Percentiles rank a stretch among this genome's conserved stretches.
phyloP scores from a whole-genome alignment of 1,140 invertebrate species.

The Cotesia glomerata region DNA sequence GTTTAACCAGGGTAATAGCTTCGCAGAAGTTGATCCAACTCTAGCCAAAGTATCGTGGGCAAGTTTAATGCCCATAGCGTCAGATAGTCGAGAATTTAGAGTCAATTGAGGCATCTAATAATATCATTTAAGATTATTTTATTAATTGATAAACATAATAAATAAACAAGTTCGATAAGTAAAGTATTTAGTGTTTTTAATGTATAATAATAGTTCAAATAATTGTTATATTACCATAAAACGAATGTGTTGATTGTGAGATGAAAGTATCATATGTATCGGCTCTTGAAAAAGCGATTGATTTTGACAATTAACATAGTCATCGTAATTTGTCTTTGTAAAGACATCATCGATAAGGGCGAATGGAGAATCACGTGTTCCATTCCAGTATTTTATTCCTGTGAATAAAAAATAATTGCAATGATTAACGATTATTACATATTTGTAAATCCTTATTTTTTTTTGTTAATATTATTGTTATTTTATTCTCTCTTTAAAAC shows the following conservation, averaged over 20 bases:
- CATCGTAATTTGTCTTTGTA: constrained; percentile 25
- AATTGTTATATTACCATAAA: constrained; percentile 34
- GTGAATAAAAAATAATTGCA: background rate
- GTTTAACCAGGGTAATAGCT: constrained; percentile 41
- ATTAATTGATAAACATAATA: background rate
- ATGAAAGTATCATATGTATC: constrained; percentile 34
- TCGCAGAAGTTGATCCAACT: constrained; percentile 15
- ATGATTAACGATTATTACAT: background rate
- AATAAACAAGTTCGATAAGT: background rate
- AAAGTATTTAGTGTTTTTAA: background rate
- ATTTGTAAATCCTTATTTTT: background rate
- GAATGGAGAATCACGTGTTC: constrained; percentile 25
- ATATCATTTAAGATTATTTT: background rate
- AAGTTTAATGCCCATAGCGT: constrained; percentile 43
- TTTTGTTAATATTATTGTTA: constrained; percentile 11
- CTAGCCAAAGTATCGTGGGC: constrained; percentile 46
- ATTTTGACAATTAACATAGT: constrained; percentile 38
- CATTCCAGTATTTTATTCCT: constrained; percentile 44
- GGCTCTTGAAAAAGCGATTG: constrained; percentile 26
- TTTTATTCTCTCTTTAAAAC: background rate
- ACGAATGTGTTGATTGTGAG: constrained; percentile 30
- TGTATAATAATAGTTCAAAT: constrained; percentile 9
- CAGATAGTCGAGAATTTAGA: constrained; percentile 46
- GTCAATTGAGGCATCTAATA: constrained; percentile 39
- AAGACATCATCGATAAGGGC: constrained; percentile 14